phyloP scores from a whole-genome alignment of 2,888 invertebrate genomes.

The Caenorhabditis becei region DNA sequence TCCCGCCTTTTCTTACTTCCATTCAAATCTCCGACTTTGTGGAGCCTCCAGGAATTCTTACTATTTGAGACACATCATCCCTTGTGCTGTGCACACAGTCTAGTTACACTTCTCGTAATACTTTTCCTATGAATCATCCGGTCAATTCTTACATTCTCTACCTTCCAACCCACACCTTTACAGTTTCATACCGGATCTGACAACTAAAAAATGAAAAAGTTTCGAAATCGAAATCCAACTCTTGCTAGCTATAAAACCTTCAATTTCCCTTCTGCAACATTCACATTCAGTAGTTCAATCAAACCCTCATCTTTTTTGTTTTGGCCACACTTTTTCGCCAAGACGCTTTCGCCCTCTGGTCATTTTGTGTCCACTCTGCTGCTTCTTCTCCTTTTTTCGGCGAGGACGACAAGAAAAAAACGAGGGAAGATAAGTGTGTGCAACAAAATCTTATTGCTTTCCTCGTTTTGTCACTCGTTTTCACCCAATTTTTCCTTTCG shows the following conservation, averaged over 20 bases:
- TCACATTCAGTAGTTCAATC: slow-evolving; percentile 1
- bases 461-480: slow-evolving; percentile 14
- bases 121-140: background rate
- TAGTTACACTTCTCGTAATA: background rate
- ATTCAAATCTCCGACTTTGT: background rate
- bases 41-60: background rate
- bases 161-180: too few species aligned
- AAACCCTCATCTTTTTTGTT: slow-evolving; percentile 8
- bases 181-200: too few species aligned
- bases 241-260: too few species aligned
- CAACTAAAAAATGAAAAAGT: too few species aligned
- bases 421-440: slow-evolving; percentile 55
- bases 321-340: background rate
- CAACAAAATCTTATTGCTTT: slow-evolving; percentile 60
- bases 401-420: background rate
- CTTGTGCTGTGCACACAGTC: background rate
- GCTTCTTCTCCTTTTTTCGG: slow-evolving; percentile 26
- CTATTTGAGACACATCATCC: background rate
- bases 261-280: background rate
- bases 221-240: too few species aligned
- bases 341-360: slow-evolving; percentile 49
- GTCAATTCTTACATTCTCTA: background rate
- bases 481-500: slow-evolving; percentile 17
- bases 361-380: slow-evolving; percentile 53
- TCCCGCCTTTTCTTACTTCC: slow-evolving; percentile 9